Conservation (phyloP, 92 coral and sea anemone genomes). For the Blastomussa wellsi region DNA sequence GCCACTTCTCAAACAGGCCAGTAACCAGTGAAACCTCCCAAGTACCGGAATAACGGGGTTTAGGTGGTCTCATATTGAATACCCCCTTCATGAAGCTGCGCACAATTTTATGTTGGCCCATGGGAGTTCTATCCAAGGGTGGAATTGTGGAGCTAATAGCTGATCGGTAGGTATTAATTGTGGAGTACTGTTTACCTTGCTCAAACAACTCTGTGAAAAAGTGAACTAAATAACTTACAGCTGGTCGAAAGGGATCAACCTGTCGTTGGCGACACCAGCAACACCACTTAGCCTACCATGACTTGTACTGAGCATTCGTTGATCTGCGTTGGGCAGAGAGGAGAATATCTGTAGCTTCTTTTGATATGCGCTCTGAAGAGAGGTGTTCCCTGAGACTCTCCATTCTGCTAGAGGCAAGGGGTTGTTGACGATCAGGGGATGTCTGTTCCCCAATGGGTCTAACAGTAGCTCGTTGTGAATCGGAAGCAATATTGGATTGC, state of each 20-base stretch:
- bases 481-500: conserved; percentile 38
- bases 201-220: conserved; percentile 45
- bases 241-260: conserved; percentile 38
- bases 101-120: conserved; percentile 60
- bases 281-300: conserved; percentile 36
- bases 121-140: conserved; percentile 23
- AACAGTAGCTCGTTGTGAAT: conserved; percentile 9
- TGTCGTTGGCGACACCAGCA: conserved; percentile 18
- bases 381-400: conserved; percentile 43
- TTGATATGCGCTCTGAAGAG: conserved; percentile 43
- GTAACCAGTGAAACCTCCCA: neutral
- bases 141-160: conserved; percentile 48
- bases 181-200: conserved; percentile 29
- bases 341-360: conserved; percentile 41
- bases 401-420: conserved; percentile 45
- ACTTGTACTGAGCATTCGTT: conserved; percentile 46
- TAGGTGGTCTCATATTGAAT: conserved; percentile 53
- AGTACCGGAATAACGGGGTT: conserved; percentile 38
- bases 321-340: conserved; percentile 41
- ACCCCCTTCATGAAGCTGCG: conserved; percentile 45
- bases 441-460: conserved; percentile 37
- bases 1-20: neutral
- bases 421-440: conserved; percentile 39
- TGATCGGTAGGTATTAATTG: conserved; percentile 48
- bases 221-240: conserved; percentile 37